These are phyloP conservation scores for Borostomias antarcticus DNA, from an alignment of 2,797 vertebrate species.

Conservation along the genomic window DNA sequence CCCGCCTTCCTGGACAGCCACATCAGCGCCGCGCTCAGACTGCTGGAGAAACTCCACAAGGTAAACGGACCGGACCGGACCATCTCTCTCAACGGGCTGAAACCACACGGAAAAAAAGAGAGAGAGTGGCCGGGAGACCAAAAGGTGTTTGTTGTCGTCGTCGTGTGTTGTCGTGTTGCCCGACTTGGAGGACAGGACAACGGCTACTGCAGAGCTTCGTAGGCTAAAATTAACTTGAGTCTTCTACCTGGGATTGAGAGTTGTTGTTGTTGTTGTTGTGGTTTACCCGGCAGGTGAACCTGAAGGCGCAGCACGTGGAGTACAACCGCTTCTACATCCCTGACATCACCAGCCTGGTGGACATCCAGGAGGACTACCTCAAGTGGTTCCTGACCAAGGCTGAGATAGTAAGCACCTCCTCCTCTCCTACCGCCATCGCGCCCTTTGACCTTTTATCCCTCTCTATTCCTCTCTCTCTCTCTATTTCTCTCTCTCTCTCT, in stretches of 20 bases:
- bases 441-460: background rate
- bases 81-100: no score
- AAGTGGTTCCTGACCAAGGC: conserved; percentile 97
- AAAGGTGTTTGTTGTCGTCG: no score
- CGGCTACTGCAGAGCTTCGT: background rate
- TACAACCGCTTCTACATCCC: conserved; percentile 95
- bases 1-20: conserved; percentile 92
- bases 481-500: background rate
- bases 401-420: conserved; percentile 87
- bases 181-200: no score
- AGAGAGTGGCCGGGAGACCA: no score
- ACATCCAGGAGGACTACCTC: conserved; percentile 99
- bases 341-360: conserved; percentile 91
- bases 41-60: conserved; percentile 97
- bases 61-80: conserved; percentile 64
- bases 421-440: no score
- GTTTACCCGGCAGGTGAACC: conserved; percentile 86
- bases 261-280: background rate
- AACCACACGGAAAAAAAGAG: no score
- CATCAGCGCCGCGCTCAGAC: conserved; percentile 86
- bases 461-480: background rate
- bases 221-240: background rate
- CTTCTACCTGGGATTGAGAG: conserved; percentile 14
- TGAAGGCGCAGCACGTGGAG: conserved; percentile 90
- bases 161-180: no score